Percentiles rank a stretch among this genome's conserved stretches.
phyloP scores from a whole-genome alignment of 2,888 invertebrate species.

The Perdita meconis region DNA sequence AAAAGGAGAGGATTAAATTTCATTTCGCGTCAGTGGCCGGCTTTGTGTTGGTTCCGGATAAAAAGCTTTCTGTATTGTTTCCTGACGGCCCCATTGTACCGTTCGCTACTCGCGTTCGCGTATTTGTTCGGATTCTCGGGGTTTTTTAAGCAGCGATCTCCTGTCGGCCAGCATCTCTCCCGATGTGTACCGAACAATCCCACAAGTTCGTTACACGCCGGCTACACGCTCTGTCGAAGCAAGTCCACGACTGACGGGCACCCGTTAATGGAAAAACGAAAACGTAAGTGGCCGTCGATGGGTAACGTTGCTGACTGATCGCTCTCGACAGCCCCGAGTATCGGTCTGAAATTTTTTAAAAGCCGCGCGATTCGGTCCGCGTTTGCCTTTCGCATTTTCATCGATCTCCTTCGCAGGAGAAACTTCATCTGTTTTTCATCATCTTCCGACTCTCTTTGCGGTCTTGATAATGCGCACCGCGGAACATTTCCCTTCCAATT shows the following conservation, averaged over 20 bases:
- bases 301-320: slow-evolving; percentile 29
- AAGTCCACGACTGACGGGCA: slow-evolving; percentile 40
- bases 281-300: slow-evolving; percentile 29
- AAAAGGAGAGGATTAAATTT: slow-evolving; percentile 52
- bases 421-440: background rate
- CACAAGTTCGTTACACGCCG: slow-evolving; percentile 51
- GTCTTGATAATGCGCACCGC: too few species aligned
- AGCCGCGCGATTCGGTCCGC: background rate
- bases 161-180: slow-evolving; percentile 49
- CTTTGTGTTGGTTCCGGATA: slow-evolving; percentile 38
- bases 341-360: slow-evolving; percentile 26
- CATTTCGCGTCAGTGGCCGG: slow-evolving; percentile 48
- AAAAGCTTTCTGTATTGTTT: slow-evolving; percentile 62
- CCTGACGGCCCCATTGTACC: slow-evolving; percentile 61
- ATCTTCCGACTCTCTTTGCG: too few species aligned
- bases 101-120: slow-evolving; percentile 1
- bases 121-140: slow-evolving; percentile 56
- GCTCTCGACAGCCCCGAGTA: slow-evolving; percentile 4
- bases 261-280: slow-evolving; percentile 54
- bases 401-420: background rate
- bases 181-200: slow-evolving; percentile 39
- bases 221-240: slow-evolving; percentile 32
- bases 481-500: too few species aligned
- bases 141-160: slow-evolving; percentile 58
- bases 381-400: slow-evolving; percentile 3